Evolutionary conservation across 1,140 invertebrate genomes (phyloP), one percentile per base, ranked within the genome.

Genomic region (Aphaenogaster rudis): DNA sequence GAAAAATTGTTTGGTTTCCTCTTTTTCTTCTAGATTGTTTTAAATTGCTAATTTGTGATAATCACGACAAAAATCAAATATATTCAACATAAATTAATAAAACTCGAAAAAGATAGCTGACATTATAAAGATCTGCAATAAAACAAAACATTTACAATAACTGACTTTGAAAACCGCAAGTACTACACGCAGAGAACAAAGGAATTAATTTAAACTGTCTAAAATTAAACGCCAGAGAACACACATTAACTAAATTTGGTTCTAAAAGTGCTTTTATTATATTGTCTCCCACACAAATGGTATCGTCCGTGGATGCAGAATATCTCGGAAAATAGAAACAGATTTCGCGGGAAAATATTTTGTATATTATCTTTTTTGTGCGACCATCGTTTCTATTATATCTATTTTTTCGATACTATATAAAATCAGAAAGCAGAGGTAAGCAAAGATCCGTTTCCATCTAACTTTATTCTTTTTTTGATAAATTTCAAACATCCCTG

Each of bases 191-290:
- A 28, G 6, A 8, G 17, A 48, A 82, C 42, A 82, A 59, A 72
- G 79, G 66, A 71, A 82, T 82, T 82, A 82, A n/a, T 82, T 69
- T 42, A 59, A 74, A 59, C 50, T 54, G 39, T 59, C 13, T 50
- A 17, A 82, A 72, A 72, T 74, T 61, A 71, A 72, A 82, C 17
- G 28, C 6, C 52, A 45, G 17, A 74, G 61, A 15, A 82, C 17
- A 39, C 17, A 17, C n/a, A 74, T 74, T 28, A 61, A 82, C 36
- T 72, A 72, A 48, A 61, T 72, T 36, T 39, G 17, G 11, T 72
- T 11, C 66, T 67, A n/a, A 59, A 81, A 81, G 21, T 66, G 64
- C 28, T 66, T 66, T 52, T 66, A 13, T n/a, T 8, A 17, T 9
- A 28, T 0, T 11, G 15, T 54, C 15, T 57, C 64, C 36, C 48